Conservation (phyloP, 2,888 invertebrate genomes). For the Homarus gammarus region DNA sequence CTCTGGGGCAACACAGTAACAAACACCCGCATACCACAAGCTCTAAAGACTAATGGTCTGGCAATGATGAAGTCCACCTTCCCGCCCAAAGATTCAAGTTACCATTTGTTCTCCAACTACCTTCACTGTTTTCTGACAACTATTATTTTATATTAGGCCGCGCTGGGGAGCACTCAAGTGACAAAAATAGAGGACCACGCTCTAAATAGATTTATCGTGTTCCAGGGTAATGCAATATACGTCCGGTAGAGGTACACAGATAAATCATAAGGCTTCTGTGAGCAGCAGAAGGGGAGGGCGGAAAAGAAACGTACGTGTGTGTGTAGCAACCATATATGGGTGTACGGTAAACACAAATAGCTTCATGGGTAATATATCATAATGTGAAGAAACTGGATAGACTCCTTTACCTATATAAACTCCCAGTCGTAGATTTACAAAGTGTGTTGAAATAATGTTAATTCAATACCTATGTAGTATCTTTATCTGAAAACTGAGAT, state of each 20-base stretch:
- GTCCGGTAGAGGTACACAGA: conserved; percentile 3
- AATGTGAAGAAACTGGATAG: no score
- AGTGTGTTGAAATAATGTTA: no score
- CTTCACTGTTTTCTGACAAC: conserved; percentile 2
- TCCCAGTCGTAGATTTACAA: no score
- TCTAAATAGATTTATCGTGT: conserved; percentile 17
- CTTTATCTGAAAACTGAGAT: no score
- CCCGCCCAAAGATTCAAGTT: neutral
- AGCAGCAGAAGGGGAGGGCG: neutral
- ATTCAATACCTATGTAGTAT: no score
- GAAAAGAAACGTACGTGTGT: neutral
- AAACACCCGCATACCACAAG: no score
- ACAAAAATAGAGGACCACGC: neutral
- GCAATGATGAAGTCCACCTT: no score
- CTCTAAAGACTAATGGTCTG: no score
- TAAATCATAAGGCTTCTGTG: conserved; percentile 2
- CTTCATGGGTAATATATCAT: no score
- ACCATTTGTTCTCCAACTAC: neutral
- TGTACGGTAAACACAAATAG: no score
- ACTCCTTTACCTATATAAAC: no score
- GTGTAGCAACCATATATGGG: no score
- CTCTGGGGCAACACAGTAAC: neutral
- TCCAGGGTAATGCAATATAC: conserved; percentile 19
- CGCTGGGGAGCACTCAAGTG: neutral
- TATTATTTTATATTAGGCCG: conserved; percentile 14